phyloP scores from a whole-genome alignment of 2,113 vertebrate genomes.

The Naja naja region DNA sequence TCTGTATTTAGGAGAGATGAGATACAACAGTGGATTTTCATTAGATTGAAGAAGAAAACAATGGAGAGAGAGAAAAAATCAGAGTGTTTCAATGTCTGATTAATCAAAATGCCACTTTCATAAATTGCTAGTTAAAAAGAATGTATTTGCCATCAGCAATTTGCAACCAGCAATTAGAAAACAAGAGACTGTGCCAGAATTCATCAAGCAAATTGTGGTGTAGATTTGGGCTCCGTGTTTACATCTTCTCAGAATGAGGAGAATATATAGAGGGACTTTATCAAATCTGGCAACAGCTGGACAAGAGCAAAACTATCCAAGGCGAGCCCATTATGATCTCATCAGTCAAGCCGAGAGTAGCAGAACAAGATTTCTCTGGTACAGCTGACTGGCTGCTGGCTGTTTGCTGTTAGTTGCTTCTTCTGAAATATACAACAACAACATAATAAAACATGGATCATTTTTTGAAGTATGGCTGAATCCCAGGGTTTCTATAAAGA shows the following conservation, averaged over 20 bases:
- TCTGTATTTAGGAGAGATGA: neutral
- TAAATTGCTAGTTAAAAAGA: slow-evolving; percentile 5
- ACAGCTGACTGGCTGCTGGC: neutral
- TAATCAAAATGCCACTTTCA: slow-evolving; percentile 24
- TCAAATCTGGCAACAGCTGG: neutral
- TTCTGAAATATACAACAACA: neutral
- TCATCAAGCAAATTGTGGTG: neutral
- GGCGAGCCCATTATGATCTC: neutral
- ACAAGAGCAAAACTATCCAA: neutral
- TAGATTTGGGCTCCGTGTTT: neutral
- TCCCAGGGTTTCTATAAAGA: neutral
- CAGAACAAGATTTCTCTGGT: neutral
- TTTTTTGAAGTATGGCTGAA: neutral
- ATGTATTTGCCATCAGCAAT: neutral
- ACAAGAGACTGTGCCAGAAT: neutral
- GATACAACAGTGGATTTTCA: neutral
- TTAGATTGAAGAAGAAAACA: neutral
- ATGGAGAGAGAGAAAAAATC: neutral
- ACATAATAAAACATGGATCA: neutral
- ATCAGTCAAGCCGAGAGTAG: neutral
- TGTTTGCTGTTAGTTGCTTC: neutral
- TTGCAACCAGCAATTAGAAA: slow-evolving; percentile 14
- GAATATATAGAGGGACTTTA: no score
- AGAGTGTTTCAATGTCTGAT: neutral
- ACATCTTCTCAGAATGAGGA: neutral